These are phyloP conservation scores for Pitta sordida DNA, from an alignment of 2,113 vertebrate species.

Conservation along the genomic window DNA sequence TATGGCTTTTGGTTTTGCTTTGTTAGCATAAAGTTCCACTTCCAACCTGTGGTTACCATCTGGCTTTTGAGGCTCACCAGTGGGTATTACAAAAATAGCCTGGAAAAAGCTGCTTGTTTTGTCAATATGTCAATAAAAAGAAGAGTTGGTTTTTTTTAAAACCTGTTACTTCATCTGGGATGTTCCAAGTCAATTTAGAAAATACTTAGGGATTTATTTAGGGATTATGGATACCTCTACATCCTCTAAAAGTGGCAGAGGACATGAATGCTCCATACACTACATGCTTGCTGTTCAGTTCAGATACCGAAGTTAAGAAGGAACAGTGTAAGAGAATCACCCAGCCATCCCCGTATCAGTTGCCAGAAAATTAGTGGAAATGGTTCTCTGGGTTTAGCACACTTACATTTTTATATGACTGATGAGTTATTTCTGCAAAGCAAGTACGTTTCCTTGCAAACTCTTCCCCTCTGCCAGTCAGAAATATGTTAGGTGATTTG, in stretches of 20 bases:
- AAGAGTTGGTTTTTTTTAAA: background rate
- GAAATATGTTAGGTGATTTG: background rate
- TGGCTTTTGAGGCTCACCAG: background rate
- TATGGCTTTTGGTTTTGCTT: background rate
- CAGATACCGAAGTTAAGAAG: background rate
- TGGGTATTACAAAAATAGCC: background rate
- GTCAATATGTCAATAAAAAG: background rate
- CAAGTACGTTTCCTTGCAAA: background rate
- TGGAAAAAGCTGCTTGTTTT: background rate
- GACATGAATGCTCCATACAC: background rate
- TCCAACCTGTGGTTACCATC: background rate
- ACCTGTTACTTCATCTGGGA: background rate
- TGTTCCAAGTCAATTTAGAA: background rate
- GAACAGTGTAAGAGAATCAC: background rate
- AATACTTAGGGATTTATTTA: background rate
- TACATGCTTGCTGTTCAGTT: background rate
- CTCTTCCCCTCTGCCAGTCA: rapidly evolving
- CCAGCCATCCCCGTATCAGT: background rate
- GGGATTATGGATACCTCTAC: background rate
- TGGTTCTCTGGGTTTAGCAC: background rate
- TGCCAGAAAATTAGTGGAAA: background rate
- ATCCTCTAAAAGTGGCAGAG: background rate
- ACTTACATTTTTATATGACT: background rate
- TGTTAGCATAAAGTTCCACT: background rate
- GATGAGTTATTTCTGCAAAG: background rate